Conservation (phyloP, 92 coral and sea anemone species). For the Chrysogorgia sp. region DNA sequence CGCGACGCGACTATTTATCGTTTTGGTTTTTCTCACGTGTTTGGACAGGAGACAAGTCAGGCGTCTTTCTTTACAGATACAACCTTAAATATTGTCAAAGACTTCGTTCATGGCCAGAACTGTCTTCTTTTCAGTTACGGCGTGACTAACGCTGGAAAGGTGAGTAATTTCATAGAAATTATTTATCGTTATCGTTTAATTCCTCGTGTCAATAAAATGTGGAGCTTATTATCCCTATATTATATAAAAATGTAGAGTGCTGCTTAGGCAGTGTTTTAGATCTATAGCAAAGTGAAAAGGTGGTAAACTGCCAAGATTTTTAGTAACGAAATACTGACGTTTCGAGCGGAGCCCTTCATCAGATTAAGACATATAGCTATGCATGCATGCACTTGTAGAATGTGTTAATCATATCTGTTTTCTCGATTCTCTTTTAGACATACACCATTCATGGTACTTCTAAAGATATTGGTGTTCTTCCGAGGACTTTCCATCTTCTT, state of each 20-base stretch:
- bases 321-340: too few relatives aligned
- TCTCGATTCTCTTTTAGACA: constrained; percentile 57
- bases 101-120: constrained; percentile 91
- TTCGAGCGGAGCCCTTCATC: too few relatives aligned
- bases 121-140: constrained; percentile 94
- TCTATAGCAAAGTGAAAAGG: too few relatives aligned
- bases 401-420: background rate
- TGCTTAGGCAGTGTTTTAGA: too few relatives aligned
- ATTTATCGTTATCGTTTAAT: too few relatives aligned
- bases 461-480: constrained; percentile 82
- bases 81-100: constrained; percentile 71
- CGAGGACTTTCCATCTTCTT: constrained; percentile 79
- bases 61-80: constrained; percentile 81
- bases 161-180: constrained; percentile 20
- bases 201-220: too few relatives aligned
- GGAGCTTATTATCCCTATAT: too few relatives aligned
- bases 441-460: constrained; percentile 93
- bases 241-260: too few relatives aligned
- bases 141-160: constrained; percentile 96
- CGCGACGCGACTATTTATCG: constrained; percentile 85
- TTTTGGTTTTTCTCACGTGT: constrained; percentile 85
- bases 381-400: too few relatives aligned
- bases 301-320: too few relatives aligned
- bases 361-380: too few relatives aligned
- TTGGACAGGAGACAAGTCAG: constrained; percentile 76